Conservation (phyloP, 2,113 vertebrate species). For the Panurus biarmicus region DNA sequence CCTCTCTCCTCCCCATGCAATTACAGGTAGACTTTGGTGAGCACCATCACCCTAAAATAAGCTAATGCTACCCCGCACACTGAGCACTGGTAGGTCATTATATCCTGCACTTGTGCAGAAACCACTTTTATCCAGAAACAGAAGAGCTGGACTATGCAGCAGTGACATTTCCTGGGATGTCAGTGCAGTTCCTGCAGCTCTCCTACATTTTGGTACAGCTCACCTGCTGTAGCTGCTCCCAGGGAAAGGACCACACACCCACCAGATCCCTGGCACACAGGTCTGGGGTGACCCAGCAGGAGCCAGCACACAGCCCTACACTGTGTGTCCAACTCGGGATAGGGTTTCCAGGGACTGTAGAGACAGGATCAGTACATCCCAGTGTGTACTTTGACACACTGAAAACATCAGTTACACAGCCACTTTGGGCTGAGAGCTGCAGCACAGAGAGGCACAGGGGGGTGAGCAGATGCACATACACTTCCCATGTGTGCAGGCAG, state of each 20-base stretch:
- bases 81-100: neutral
- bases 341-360: neutral
- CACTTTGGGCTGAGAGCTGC: neutral
- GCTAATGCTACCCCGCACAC: neutral
- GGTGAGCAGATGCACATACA: neutral
- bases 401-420: neutral
- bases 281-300: neutral
- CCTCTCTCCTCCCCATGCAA: neutral
- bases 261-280: neutral
- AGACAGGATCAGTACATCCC: neutral
- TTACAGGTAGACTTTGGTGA: neutral
- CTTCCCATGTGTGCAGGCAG: neutral
- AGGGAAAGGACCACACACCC: neutral
- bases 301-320: neutral
- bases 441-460: neutral
- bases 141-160: neutral
- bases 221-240: neutral
- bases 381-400: neutral
- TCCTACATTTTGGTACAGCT: rapidly evolving
- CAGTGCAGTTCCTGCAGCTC: neutral
- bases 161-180: neutral
- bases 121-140: neutral
- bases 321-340: rapidly evolving
- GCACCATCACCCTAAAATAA: neutral
- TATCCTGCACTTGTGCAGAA: neutral